Evolutionary conservation across 2,113 vertebrate genomes (phyloP).

Genomic region (Alectura lathami): DNA sequence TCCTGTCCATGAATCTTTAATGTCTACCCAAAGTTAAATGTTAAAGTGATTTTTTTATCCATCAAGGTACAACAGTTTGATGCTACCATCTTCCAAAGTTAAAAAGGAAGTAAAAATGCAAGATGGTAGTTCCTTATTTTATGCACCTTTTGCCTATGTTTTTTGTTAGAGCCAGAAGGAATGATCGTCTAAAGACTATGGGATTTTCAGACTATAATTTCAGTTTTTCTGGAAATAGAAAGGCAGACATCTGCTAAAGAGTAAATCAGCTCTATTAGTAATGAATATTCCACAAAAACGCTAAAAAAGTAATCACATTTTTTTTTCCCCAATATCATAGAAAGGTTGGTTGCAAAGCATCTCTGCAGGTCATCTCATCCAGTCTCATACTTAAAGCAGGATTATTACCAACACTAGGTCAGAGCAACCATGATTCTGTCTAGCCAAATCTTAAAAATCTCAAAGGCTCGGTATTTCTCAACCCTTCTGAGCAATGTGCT

Average conservation of each 20-base stretch:
- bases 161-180: neutral
- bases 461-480: neutral
- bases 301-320: neutral
- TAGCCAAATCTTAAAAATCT: neutral
- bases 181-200: neutral
- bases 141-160: neutral
- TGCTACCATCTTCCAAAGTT: neutral
- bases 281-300: neutral
- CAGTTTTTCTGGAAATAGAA: neutral
- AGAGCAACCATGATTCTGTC: neutral
- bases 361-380: neutral
- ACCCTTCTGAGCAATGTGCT: neutral
- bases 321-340: neutral
- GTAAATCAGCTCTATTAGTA: neutral
- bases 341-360: neutral
- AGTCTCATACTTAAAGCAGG: neutral
- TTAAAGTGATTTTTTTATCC: constrained; percentile 27
- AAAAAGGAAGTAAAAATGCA: constrained; percentile 11
- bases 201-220: neutral
- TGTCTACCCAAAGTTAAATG: constrained; percentile 5
- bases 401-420: neutral
- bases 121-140: neutral
- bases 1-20: constrained; percentile 44
- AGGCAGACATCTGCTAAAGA: neutral
- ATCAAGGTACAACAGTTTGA: neutral